Percentiles rank a stretch among this genome's conserved stretches.
Conservation (phyloP, 2,888 invertebrate species). For the Eurois occulta region DNA sequence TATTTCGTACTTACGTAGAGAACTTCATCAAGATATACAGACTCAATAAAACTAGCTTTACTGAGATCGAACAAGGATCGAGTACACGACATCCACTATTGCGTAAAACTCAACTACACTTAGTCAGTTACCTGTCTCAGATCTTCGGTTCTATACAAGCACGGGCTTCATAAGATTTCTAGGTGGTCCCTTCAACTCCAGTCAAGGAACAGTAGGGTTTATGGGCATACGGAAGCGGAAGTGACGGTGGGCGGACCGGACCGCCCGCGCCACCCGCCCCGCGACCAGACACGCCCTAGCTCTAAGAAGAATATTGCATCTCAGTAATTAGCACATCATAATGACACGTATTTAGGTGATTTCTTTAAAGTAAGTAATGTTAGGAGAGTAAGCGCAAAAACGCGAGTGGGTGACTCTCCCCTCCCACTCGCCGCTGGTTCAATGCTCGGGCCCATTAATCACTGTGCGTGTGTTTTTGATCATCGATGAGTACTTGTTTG, state of each 20-base stretch:
- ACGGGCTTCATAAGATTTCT: neutral
- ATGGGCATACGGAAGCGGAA: constrained; percentile 87
- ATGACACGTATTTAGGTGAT: constrained; percentile 40
- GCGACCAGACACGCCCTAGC: constrained; percentile 87
- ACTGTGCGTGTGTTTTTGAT: constrained; percentile 54
- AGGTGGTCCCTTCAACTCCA: constrained; percentile 29
- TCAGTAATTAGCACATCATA: constrained; percentile 81
- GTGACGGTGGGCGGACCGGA: constrained; percentile 88
- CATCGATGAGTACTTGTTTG: constrained; percentile 36
- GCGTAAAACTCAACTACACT: neutral
- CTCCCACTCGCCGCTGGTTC: constrained; percentile 63
- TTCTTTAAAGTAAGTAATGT: constrained; percentile 23
- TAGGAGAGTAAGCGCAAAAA: constrained; percentile 50
- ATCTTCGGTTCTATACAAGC: neutral
- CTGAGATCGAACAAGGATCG: constrained; percentile 3
- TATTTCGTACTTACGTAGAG: neutral
- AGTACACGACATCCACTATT: constrained; percentile 14
- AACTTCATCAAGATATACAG: constrained; percentile 3
- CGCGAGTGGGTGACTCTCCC: constrained; percentile 64
- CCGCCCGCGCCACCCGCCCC: constrained; percentile 87
- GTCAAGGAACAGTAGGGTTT: constrained; percentile 66
- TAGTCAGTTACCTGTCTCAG: neutral
- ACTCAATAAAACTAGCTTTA: neutral
- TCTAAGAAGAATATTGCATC: constrained; percentile 81
- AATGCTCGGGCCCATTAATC: constrained; percentile 67